These are phyloP conservation scores for Lucilia cuprina DNA, from an alignment of 1,140 invertebrate species.

Conservation along the genomic window DNA sequence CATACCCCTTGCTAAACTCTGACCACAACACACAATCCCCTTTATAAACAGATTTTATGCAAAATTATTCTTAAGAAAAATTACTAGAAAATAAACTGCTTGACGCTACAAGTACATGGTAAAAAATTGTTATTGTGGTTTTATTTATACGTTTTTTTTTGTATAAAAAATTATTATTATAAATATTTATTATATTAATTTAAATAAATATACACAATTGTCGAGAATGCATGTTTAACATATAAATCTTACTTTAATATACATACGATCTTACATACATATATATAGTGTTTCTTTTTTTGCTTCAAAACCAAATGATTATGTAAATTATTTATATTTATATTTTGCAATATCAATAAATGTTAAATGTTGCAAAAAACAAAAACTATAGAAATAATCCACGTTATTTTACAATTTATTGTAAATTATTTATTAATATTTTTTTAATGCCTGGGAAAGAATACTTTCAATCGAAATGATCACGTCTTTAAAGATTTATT, in stretches of 20 bases:
- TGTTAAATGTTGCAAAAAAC: background rate
- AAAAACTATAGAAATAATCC: background rate
- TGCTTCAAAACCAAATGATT: background rate
- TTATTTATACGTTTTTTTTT: too few species aligned
- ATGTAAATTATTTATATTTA: background rate
- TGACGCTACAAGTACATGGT: background rate
- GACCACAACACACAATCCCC: background rate
- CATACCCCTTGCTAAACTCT: background rate
- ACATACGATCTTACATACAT: too few species aligned
- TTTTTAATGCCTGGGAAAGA: background rate
- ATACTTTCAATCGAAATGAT: background rate
- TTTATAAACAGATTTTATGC: too few species aligned
- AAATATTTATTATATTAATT: background rate
- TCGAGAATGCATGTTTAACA: background rate
- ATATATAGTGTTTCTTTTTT: background rate
- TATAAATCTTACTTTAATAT: too few species aligned
- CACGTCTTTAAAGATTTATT: background rate
- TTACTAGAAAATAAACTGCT: background rate
- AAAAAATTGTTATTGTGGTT: conserved; percentile 11
- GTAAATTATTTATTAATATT: background rate
- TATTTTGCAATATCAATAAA: background rate
- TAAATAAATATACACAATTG: background rate
- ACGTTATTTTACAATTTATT: background rate
- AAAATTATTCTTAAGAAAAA: background rate
- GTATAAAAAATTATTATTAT: background rate